A percentile compares a stretch with the other conserved stretches of the same genome.
Conservation (phyloP, 2,888 invertebrate genomes). For the Pherbina coryleti region DNA sequence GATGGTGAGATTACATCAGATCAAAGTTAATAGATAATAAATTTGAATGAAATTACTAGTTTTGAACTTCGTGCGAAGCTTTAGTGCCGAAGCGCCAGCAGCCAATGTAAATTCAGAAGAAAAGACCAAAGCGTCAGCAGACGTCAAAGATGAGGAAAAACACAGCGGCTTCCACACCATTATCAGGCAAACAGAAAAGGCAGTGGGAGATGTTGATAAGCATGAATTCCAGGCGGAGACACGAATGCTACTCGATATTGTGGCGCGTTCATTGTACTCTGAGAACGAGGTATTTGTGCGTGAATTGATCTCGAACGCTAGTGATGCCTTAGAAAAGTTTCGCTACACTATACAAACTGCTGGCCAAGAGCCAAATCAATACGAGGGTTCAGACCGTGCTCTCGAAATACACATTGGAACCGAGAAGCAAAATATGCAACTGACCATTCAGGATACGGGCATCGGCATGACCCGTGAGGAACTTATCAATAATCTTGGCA, state of each 20-base stretch:
- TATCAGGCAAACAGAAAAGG: slow-evolving; percentile 57
- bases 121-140: background rate
- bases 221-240: slow-evolving; percentile 98
- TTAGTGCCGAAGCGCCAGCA: slow-evolving; percentile 47
- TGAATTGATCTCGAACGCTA: slow-evolving; percentile 96
- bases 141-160: background rate
- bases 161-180: slow-evolving; percentile 49
- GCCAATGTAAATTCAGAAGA: slow-evolving; percentile 23
- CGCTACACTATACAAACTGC: slow-evolving; percentile 78
- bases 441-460: slow-evolving; percentile 93
- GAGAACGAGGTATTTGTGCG: slow-evolving; percentile 98
- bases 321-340: slow-evolving; percentile 96
- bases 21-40: background rate
- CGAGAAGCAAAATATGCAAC: slow-evolving; percentile 85
- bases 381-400: slow-evolving; percentile 75
- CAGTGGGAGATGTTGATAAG: slow-evolving; percentile 71
- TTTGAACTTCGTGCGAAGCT: slow-evolving; percentile 40
- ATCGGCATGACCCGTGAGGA: slow-evolving; percentile 97
- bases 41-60: slow-evolving; percentile 20
- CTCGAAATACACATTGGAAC: slow-evolving; percentile 91
- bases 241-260: slow-evolving; percentile 93
- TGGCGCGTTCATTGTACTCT: slow-evolving; percentile 95
- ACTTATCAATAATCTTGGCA: slow-evolving; percentile 89
- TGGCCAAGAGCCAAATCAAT: slow-evolving; percentile 70
- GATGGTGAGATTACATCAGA: slow-evolving; percentile 7